Evolutionary conservation across 2,113 vertebrate species (phyloP), one percentile per base, ranked within the genome.

Genomic region (Phrynocephalus versicolor): DNA sequence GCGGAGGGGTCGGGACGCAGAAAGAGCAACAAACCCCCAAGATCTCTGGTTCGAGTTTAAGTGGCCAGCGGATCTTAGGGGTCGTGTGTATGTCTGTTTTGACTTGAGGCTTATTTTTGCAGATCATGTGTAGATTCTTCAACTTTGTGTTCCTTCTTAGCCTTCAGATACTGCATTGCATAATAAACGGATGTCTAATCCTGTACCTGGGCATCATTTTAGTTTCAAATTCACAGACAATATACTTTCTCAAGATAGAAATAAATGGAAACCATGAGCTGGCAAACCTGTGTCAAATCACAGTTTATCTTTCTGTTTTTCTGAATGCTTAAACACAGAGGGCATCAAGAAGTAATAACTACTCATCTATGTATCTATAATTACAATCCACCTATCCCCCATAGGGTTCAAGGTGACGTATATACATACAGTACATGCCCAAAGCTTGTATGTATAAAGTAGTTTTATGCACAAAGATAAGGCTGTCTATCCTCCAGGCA

Each of bases 81-180:
- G n/a, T n/a, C n/a, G n/a, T n/a, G n/a, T 94, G 94, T 90, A 60
- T 2, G 13, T n/a, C 73, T 70, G 82, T 51, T 58, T 39, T 86
- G 73, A 70, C 79, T 21, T 79, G 35, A 14, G 23, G 33, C 57
- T 75, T 58, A 86, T 85, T 85, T 60, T 83, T 78, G 67, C 76
- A 89, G 92, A 89, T 89, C 85, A 91, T 76, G 72, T 78, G 13
- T 78, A 86, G 62, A 64, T 82, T 78, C 80, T 78, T 67, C 72
- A 71, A 27, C 70, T 27, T 51, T 51, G 13, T 72, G 27, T 21
- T 62, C 33, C 30, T 65, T 12, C 41, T 30, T 9, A 30, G 79
- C 18, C 14, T 25, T 39, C 30, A n/a, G 58, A 45, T 35, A 18
- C 8, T 30, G 5, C 3, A 25, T 9, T 16, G 57, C 51, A 8